Conservation (phyloP, 2,888 invertebrate species). For the Rhodophaea formosa region DNA sequence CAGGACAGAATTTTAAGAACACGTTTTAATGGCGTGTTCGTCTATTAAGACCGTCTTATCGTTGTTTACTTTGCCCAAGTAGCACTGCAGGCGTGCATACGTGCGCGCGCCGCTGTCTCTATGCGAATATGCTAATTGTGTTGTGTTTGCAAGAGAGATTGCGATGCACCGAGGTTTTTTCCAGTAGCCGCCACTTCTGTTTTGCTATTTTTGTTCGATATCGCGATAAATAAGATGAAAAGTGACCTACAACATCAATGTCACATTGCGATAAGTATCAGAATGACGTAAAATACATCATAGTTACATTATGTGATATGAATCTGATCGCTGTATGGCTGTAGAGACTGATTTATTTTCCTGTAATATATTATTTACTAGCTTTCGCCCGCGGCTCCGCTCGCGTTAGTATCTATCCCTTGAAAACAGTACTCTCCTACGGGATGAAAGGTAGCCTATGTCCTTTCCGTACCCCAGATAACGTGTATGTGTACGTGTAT, state of each 20-base stretch:
- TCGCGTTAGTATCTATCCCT: too few species aligned
- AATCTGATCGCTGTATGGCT: too few species aligned
- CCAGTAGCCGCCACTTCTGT: slow-evolving; percentile 18
- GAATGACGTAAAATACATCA: slow-evolving; percentile 6
- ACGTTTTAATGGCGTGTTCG: background rate
- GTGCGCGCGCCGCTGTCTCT: slow-evolving; percentile 22
- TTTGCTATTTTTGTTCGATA: slow-evolving; percentile 8
- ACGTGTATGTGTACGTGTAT: too few species aligned
- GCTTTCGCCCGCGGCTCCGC: too few species aligned
- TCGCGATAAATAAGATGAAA: slow-evolving; percentile 17
- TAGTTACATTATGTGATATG: background rate
- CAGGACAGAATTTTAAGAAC: background rate
- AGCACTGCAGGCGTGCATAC: slow-evolving; percentile 24
- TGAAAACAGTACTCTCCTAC: too few species aligned
- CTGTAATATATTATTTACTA: too few species aligned
- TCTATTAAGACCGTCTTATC: slow-evolving; percentile 12
- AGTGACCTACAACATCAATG: slow-evolving; percentile 5
- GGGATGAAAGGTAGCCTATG: too few species aligned
- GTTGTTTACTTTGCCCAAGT: slow-evolving; percentile 11
- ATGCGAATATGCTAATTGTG: slow-evolving; percentile 32
- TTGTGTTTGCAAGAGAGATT: slow-evolving; percentile 30
- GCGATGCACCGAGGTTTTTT: slow-evolving; percentile 22
- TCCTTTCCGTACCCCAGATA: too few species aligned
- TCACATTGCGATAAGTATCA: background rate
- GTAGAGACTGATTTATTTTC: too few species aligned